Conservation (phyloP, 2,888 invertebrate genomes). For the Ctenicera cuprea region DNA sequence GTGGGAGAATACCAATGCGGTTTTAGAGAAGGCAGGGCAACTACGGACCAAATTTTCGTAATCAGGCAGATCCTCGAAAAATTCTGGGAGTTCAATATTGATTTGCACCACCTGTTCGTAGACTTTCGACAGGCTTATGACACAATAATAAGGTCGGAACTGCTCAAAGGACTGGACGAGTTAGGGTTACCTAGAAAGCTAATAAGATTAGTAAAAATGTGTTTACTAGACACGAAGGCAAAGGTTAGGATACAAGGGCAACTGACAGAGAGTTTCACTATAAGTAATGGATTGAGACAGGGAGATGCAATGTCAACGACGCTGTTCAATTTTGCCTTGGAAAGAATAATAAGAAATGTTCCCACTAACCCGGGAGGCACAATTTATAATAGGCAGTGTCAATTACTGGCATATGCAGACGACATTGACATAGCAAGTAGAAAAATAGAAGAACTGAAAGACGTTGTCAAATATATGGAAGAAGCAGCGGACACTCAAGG, state of each 20-base stretch:
- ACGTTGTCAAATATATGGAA: background rate
- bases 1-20: conserved; percentile 26
- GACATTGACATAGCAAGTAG: conserved; percentile 13
- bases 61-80: conserved; percentile 14
- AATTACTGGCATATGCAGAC: conserved; percentile 4
- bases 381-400: conserved; percentile 13
- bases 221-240: conserved; percentile 2
- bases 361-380: conserved; percentile 15
- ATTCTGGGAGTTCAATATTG: conserved; percentile 13
- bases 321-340: conserved; percentile 8
- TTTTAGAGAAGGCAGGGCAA: conserved; percentile 13
- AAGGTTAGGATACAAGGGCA: conserved; percentile 17
- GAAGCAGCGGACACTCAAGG: background rate
- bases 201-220: conserved; percentile 1
- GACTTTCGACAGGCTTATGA: conserved; percentile 6
- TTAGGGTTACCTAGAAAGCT: background rate
- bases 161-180: conserved; percentile 11
- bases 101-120: conserved; percentile 3
- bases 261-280: conserved; percentile 1
- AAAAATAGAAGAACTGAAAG: background rate
- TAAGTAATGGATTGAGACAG: conserved; percentile 23
- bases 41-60: conserved; percentile 8
- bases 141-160: conserved; percentile 16
- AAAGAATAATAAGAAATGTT: conserved; percentile 9
- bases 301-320: conserved; percentile 17